Conservation (phyloP, 2,888 invertebrate species). For the Chydorus sphaericus region DNA sequence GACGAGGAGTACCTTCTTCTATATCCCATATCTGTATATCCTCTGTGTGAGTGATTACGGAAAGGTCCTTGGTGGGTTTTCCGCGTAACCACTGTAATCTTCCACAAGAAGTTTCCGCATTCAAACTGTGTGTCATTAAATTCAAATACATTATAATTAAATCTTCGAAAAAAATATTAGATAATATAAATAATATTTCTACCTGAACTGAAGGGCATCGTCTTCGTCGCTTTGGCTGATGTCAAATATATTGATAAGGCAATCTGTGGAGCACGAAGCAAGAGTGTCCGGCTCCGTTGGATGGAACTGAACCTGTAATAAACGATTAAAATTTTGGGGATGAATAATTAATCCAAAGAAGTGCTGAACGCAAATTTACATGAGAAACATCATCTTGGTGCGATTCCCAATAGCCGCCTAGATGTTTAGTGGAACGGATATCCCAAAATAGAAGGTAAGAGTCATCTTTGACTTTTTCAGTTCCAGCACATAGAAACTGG, state of each 20-base stretch:
- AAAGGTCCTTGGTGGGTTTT: neutral
- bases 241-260: constrained; percentile 70
- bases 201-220: constrained; percentile 56
- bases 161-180: constrained; percentile 33
- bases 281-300: constrained; percentile 46
- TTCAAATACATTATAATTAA: constrained; percentile 40
- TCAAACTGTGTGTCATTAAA: neutral
- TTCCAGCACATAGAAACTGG: constrained; percentile 56
- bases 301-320: constrained; percentile 51
- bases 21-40: constrained; percentile 53
- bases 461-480: constrained; percentile 49
- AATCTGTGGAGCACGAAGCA: constrained; percentile 65
- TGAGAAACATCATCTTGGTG: constrained; percentile 69
- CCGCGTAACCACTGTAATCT: constrained; percentile 9
- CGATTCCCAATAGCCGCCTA: constrained; percentile 70
- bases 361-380: constrained; percentile 27
- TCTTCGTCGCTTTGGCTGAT: constrained; percentile 56
- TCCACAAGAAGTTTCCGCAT: constrained; percentile 1
- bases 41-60: constrained; percentile 45
- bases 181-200: constrained; percentile 68
- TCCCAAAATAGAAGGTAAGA: constrained; percentile 71
- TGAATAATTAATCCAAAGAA: neutral
- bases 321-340: neutral
- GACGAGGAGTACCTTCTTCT: constrained; percentile 43
- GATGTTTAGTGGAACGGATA: constrained; percentile 38